A percentile compares a stretch with the other conserved stretches of the same genome.
These are phyloP conservation scores for Dryoscopus gambensis DNA, from an alignment of 2,113 vertebrate genomes.

Conservation along the genomic window DNA sequence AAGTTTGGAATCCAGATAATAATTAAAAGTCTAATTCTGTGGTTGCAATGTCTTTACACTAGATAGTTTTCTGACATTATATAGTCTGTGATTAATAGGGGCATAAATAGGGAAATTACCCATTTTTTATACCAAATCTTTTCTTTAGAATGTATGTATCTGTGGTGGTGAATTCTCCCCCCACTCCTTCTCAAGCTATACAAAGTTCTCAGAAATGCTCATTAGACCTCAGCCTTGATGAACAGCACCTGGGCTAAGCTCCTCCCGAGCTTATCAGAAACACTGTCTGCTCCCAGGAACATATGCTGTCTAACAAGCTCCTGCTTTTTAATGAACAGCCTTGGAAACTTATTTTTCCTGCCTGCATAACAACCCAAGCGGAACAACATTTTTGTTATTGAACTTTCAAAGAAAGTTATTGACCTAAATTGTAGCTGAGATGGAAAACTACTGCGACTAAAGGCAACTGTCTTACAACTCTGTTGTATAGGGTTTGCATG, in stretches of 20 bases:
- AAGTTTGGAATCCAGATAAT: not conserved
- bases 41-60: not conserved
- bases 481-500: not conserved
- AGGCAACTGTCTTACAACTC: not conserved
- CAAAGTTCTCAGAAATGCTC: not conserved
- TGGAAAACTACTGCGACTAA: not conserved
- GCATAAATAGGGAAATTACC: not conserved
- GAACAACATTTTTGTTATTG: not conserved
- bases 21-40: not conserved
- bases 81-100: not conserved
- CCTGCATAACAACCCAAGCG: not conserved
- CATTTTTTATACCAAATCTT: not conserved
- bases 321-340: not conserved
- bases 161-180: too few relatives aligned
- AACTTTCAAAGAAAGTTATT: not conserved
- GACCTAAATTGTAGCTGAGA: not conserved
- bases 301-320: not conserved
- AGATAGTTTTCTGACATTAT: not conserved
- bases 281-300: not conserved
- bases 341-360: not conserved
- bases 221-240: not conserved
- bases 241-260: not conserved
- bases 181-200: not conserved
- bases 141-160: not conserved
- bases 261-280: not conserved